phyloP scores from a whole-genome alignment of 2,113 vertebrate genomes.

The Hystrix brachyura region DNA sequence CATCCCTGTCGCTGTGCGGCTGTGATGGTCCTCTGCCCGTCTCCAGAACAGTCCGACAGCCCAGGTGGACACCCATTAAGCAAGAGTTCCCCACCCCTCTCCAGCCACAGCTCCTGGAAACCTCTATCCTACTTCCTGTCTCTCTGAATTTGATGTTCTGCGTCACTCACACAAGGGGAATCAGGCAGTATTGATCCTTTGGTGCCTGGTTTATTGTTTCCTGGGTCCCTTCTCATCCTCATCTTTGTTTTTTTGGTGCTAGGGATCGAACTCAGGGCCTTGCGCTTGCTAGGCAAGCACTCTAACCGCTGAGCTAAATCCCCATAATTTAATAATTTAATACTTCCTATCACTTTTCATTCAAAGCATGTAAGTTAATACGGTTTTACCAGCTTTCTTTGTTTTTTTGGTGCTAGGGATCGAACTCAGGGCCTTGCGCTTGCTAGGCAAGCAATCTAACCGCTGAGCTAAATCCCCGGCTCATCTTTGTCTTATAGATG shows the following conservation, averaged over 20 bases:
- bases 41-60: background rate
- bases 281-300: too few species aligned
- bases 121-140: background rate
- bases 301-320: too few species aligned
- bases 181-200: background rate
- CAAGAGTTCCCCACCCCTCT: background rate
- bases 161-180: background rate
- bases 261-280: too few species aligned
- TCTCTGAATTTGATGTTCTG: background rate
- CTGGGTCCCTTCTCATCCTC: background rate
- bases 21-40: background rate
- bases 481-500: background rate
- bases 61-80: background rate
- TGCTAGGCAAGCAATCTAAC: too few species aligned
- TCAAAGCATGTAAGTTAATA: too few species aligned
- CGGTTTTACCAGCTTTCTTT: too few species aligned
- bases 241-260: background rate
- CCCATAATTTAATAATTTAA: too few species aligned
- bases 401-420: too few species aligned
- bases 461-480: too few species aligned
- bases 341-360: too few species aligned
- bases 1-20: background rate
- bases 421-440: too few species aligned
- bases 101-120: background rate
- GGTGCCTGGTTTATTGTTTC: background rate